Evolutionary conservation across 1,140 invertebrate species (phyloP).

Genomic region (Plutomurus gul): DNA sequence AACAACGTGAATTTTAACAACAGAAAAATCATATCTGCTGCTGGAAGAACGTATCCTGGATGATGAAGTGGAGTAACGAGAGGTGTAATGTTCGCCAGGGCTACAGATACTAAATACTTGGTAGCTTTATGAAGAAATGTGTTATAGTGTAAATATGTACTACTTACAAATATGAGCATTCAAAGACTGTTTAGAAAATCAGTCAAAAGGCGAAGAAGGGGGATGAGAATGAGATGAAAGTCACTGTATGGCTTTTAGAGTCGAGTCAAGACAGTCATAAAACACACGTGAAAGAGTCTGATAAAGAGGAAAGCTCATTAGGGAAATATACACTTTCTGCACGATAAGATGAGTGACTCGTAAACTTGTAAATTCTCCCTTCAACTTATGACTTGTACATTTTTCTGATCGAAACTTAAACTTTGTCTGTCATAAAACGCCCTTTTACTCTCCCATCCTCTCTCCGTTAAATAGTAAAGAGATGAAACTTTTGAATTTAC

Average conservation of each 20-base stretch:
- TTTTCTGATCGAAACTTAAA: constrained; percentile 17
- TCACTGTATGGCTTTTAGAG: constrained; percentile 18
- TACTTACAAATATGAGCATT: too few species aligned
- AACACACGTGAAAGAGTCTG: constrained; percentile 28
- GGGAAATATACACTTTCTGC: constrained; percentile 26
- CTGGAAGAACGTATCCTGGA: too few species aligned
- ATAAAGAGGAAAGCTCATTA: constrained; percentile 29
- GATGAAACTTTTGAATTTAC: too few species aligned
- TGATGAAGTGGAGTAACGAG: background rate
- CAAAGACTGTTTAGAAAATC: background rate
- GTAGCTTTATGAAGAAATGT: background rate
- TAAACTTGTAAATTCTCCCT: constrained; percentile 24
- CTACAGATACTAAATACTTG: background rate
- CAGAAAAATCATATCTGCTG: constrained; percentile 6
- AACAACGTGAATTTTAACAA: too few species aligned
- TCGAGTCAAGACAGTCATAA: constrained; percentile 23
- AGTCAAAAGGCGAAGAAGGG: constrained; percentile 11
- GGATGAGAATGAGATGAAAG: constrained; percentile 6
- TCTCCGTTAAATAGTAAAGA: background rate
- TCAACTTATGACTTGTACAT: constrained; percentile 13
- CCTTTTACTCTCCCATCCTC: background rate
- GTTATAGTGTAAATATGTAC: background rate
- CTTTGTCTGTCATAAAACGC: constrained; percentile 25
- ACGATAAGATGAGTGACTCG: constrained; percentile 26
- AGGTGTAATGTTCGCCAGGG: background rate